A percentile compares a stretch with the other conserved stretches of the same genome.
Conservation (phyloP, 1,140 invertebrate species). For the Paralvinella palmiformis region DNA sequence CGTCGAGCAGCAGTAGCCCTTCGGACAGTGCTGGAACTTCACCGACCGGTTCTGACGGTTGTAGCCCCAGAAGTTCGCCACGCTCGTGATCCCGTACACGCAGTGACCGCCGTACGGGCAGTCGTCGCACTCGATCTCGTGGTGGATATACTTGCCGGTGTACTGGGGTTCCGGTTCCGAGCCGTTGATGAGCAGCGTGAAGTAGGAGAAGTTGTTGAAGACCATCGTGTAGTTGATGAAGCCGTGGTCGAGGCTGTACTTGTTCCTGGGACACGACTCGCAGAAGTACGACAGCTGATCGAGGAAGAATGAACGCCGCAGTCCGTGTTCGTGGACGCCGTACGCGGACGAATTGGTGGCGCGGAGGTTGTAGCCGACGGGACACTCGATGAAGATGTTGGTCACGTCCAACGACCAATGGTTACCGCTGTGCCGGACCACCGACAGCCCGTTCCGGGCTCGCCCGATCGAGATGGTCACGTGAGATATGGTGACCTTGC, state of each 20-base stretch:
- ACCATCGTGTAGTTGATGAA: constrained; percentile 13
- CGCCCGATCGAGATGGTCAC: constrained; percentile 1
- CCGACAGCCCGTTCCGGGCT: constrained; percentile 9
- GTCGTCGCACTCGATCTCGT: constrained; percentile 16
- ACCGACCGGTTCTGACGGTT: background rate
- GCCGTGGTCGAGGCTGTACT: constrained; percentile 14
- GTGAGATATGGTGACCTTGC: constrained; percentile 6
- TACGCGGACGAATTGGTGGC: constrained; percentile 16
- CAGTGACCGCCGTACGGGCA: constrained; percentile 18
- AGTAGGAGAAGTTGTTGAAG: constrained; percentile 9
- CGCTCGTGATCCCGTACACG: constrained; percentile 7
- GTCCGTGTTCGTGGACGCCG: background rate
- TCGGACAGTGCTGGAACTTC: constrained; percentile 13
- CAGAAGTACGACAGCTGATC: constrained; percentile 19
- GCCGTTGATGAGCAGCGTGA: constrained; percentile 12
- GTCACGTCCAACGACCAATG: constrained; percentile 16
- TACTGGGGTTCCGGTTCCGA: constrained; percentile 8
- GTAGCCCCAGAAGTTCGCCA: constrained; percentile 15
- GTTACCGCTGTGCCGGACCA: constrained; percentile 13
- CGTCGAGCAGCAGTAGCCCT: constrained; percentile 9
- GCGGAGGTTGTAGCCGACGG: constrained; percentile 13
- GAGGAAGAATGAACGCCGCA: background rate
- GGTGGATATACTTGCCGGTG: constrained; percentile 16
- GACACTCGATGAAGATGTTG: constrained; percentile 19
- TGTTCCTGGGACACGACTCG: constrained; percentile 15